phyloP scores from a whole-genome alignment of 2,113 vertebrate species.

The Aleadryas rufinucha region DNA sequence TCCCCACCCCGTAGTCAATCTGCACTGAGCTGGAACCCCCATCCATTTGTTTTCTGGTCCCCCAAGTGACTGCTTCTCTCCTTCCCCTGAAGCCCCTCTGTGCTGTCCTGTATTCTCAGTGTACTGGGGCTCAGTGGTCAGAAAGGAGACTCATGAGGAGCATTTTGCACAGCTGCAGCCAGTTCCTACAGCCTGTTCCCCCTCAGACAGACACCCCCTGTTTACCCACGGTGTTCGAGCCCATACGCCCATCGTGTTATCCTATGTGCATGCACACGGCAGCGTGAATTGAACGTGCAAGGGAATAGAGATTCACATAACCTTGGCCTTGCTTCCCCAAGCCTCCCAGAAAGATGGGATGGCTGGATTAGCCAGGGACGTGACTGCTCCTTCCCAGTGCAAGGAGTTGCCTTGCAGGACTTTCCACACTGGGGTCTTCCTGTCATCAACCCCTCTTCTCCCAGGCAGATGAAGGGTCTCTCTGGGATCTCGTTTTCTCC shows the following conservation, averaged over 20 bases:
- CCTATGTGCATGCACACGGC: accelerated
- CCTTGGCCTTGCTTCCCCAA: not conserved
- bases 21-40: not conserved
- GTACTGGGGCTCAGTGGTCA: not conserved
- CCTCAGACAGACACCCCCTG: not conserved
- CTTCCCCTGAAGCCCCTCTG: not conserved
- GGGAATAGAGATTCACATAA: not conserved
- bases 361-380: not conserved
- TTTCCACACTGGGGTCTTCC: not conserved
- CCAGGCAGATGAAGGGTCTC: not conserved
- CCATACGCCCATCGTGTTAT: accelerated
- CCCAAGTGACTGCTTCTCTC: not conserved
- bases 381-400: not conserved
- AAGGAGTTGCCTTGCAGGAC: not conserved
- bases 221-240: not conserved
- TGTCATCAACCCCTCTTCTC: not conserved
- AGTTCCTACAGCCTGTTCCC: not conserved
- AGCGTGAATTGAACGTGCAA: accelerated
- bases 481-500: not conserved
- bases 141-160: not conserved
- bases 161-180: not conserved
- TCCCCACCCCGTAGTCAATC: not conserved
- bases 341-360: not conserved
- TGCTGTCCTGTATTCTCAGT: not conserved
- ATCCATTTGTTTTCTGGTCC: not conserved